Percentiles rank a stretch among this genome's conserved stretches.
phyloP scores from a whole-genome alignment of 1,140 invertebrate genomes.

The Drosophila melanogaster region Release_6_plus_ISO1_MT NT_033779.5:2948001-2948500 shows the following conservation, averaged over 20 bases:
- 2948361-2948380: slow-evolving; percentile 49
- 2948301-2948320: slow-evolving; percentile 32
- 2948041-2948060: no score
- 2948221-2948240: slow-evolving; percentile 84
- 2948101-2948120: slow-evolving; percentile 87
- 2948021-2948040: slow-evolving; percentile 74
- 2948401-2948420: slow-evolving; percentile 47
- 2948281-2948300: slow-evolving; percentile 54
- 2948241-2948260: slow-evolving; percentile 82
- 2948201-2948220: slow-evolving; percentile 68
- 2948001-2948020: slow-evolving; percentile 72
- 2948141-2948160: slow-evolving; percentile 57
- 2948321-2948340: slow-evolving; percentile 36
- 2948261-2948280: slow-evolving; percentile 73
- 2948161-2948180: not conserved
- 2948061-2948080: not conserved
- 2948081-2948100: slow-evolving; percentile 86
- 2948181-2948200: not conserved
- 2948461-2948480: slow-evolving; percentile 67
- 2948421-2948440: slow-evolving; percentile 70
- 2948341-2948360: slow-evolving; percentile 32
- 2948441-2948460: slow-evolving; percentile 68
- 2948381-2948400: slow-evolving; percentile 22
- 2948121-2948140: slow-evolving; percentile 85
- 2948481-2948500: slow-evolving; percentile 59